phyloP scores from a whole-genome alignment of 2,888 invertebrate species.

The Phrixothrix hirtus region DNA sequence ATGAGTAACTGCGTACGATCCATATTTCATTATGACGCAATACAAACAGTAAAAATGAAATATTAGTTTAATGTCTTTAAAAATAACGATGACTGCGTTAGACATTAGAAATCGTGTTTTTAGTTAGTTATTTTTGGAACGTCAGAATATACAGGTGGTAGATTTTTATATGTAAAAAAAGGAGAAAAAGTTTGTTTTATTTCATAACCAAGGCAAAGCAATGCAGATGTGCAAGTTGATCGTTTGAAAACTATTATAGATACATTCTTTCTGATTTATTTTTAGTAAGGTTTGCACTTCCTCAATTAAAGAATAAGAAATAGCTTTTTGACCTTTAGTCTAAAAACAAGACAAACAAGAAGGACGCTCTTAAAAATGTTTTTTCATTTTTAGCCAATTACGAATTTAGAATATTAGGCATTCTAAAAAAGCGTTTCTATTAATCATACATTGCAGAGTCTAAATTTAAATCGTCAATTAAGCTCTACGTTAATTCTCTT shows the following conservation, averaged over 20 bases:
- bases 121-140: background rate
- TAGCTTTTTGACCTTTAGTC: background rate
- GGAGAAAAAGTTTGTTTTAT: background rate
- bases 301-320: background rate
- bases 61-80: too few species aligned
- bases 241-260: too few species aligned
- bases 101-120: background rate
- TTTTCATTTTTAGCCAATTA: background rate
- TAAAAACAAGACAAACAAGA: background rate
- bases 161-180: background rate
- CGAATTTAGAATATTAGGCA: background rate
- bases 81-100: constrained; percentile 1
- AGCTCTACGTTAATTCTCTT: background rate
- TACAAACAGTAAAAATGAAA: too few species aligned
- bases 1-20: background rate
- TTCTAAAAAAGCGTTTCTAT: too few species aligned
- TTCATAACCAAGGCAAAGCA: background rate
- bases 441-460: too few species aligned
- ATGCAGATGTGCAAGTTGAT: too few species aligned
- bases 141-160: background rate
- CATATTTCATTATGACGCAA: background rate
- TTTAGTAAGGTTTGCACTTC: background rate
- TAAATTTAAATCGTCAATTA: background rate
- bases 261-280: too few species aligned
- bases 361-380: background rate